These are phyloP conservation scores for Amphiduros pacificus DNA, from an alignment of 2,888 invertebrate genomes.

Conservation along the genomic window DNA sequence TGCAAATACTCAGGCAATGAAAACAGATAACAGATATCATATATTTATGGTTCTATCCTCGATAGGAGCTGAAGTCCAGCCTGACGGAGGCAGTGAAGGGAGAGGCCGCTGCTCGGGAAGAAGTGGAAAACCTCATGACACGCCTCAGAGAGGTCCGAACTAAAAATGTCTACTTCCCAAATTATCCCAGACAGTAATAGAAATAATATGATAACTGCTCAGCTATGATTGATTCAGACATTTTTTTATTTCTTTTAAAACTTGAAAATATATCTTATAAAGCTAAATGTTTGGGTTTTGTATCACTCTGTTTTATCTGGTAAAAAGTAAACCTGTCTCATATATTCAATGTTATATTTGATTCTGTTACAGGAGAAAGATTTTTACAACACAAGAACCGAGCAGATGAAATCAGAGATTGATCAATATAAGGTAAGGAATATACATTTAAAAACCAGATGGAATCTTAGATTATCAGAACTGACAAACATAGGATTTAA, in stretches of 20 bases:
- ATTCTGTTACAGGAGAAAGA: conserved; percentile 38
- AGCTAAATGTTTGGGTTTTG: too few species aligned
- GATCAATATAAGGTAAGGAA: conserved; percentile 46
- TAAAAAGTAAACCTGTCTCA: too few species aligned
- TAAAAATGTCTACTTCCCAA: too few species aligned
- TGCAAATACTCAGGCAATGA: too few species aligned
- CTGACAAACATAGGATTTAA: too few species aligned
- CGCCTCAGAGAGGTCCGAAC: conserved; percentile 38
- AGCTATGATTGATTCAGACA: too few species aligned
- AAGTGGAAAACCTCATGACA: conserved; percentile 32
- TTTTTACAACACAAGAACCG: conserved; percentile 39
- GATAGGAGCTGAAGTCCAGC: conserved; percentile 43
- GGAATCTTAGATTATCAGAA: background rate
- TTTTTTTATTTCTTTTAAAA: too few species aligned
- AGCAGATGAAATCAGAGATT: conserved; percentile 43
- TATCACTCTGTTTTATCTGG: too few species aligned
- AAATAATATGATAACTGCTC: too few species aligned
- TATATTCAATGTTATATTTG: too few species aligned
- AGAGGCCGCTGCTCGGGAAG: conserved; percentile 47
- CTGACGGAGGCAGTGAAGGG: conserved; percentile 44
- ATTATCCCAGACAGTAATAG: too few species aligned
- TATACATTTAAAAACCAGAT: background rate
- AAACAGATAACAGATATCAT: background rate
- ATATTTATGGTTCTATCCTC: background rate
- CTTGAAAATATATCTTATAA: too few species aligned